These are phyloP conservation scores for Perca flavescens DNA, from an alignment of 2,113 vertebrate genomes.

Conservation along the genomic window DNA sequence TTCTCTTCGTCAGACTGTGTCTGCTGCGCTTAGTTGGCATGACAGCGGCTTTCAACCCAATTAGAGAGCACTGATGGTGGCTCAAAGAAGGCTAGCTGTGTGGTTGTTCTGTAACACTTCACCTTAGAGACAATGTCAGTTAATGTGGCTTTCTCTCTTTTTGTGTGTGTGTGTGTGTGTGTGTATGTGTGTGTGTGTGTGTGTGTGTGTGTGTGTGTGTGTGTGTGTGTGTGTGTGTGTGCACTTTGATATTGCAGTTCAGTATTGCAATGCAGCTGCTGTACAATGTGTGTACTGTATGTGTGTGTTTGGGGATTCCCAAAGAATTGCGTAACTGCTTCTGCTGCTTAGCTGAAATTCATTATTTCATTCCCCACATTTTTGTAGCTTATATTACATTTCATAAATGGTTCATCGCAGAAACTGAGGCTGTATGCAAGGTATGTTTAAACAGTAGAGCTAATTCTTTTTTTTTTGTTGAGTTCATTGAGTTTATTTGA, in stretches of 20 bases:
- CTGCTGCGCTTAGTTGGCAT: slow-evolving; percentile 64
- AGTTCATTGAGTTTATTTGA: not conserved
- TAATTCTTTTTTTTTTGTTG: too few relatives aligned
- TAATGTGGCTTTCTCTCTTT: slow-evolving; percentile 24
- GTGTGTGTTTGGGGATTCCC: slow-evolving; percentile 61
- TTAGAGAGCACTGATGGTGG: slow-evolving; percentile 69
- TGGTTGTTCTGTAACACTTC: slow-evolving; percentile 67
- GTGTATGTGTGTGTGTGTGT: slow-evolving; percentile 6
- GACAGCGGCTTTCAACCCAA: slow-evolving; percentile 73
- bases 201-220: slow-evolving; percentile 13
- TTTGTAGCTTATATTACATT: not conserved
- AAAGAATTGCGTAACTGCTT: slow-evolving; percentile 12
- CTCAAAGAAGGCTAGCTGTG: slow-evolving; percentile 51
- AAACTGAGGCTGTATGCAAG: not conserved
- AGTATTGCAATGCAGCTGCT: slow-evolving; percentile 53
- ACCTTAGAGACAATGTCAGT: slow-evolving; percentile 57
- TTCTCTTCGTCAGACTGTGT: slow-evolving; percentile 51
- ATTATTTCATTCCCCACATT: not conserved
- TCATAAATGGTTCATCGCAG: not conserved
- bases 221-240: not conserved
- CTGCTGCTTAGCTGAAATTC: slow-evolving; percentile 2
- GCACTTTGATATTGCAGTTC: slow-evolving; percentile 16
- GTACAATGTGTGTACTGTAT: slow-evolving; percentile 5
- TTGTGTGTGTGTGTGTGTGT: too few relatives aligned
- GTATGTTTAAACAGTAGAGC: not conserved